A percentile compares a stretch with the other conserved stretches of the same genome.
Evolutionary conservation across 2,797 vertebrate species (phyloP).

Genomic region (Jordanella pulchra): DNA sequence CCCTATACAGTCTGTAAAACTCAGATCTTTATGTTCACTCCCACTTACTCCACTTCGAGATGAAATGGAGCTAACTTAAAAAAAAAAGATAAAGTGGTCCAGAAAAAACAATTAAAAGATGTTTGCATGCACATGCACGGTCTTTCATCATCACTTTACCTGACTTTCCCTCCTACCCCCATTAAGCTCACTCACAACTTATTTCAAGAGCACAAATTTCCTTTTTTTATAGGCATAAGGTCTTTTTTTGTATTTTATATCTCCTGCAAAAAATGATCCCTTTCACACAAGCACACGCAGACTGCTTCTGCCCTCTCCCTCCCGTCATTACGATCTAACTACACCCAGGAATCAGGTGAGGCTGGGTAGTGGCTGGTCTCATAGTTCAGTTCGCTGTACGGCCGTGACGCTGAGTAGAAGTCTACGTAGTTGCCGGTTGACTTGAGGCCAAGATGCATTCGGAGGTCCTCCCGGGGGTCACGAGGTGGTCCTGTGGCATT

Average conservation of each 20-base stretch:
- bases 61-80: conserved; percentile 68
- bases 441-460: conserved; percentile 99
- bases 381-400: conserved; percentile 99
- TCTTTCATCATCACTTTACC: conserved; percentile 57
- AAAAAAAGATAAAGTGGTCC: conserved; percentile 63
- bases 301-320: conserved; percentile 41
- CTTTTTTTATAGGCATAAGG: conserved; percentile 41
- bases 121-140: conserved; percentile 77
- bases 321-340: conserved; percentile 59
- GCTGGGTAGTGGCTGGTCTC: conserved; percentile 99
- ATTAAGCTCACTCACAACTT: conserved; percentile 16
- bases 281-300: conserved; percentile 58
- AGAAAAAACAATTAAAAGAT: conserved; percentile 46
- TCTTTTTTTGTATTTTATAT: conserved; percentile 45
- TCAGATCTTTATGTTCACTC: conserved; percentile 33
- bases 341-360: conserved; percentile 99
- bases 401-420: conserved; percentile 99
- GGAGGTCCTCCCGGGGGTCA: conserved; percentile 84
- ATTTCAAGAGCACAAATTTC: conserved; percentile 40
- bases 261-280: conserved; percentile 68
- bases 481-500: conserved; percentile 79
- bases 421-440: conserved; percentile 99
- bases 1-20: conserved; percentile 26
- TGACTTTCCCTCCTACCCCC: conserved; percentile 39
- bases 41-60: conserved; percentile 41